Percentiles rank a stretch among this genome's conserved stretches.
Evolutionary conservation across 2,888 invertebrate species (phyloP).

Genomic region (Lithophane ornitopus): DNA sequence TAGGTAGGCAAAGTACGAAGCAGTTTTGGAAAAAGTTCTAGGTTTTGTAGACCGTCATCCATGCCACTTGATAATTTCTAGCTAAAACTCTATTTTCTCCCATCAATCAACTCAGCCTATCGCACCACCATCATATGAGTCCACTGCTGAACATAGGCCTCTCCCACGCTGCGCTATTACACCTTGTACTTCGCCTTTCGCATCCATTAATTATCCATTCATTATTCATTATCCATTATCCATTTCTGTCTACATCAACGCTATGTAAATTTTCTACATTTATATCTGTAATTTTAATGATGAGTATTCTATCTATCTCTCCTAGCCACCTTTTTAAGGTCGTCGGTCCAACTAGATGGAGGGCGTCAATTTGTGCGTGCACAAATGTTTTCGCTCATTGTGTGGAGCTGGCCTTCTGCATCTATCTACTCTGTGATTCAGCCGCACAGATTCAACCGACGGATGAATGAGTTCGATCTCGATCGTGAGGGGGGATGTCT

Average conservation of each 20-base stretch:
- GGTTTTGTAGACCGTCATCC: not conserved
- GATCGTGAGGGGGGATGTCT: constrained; percentile 74
- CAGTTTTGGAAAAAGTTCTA: not conserved
- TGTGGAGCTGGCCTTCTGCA: constrained; percentile 1
- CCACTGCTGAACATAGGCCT: not conserved
- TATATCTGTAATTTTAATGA: too few relatives aligned
- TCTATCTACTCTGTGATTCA: constrained; percentile 58
- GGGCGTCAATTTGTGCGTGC: too few relatives aligned
- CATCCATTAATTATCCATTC: too few relatives aligned
- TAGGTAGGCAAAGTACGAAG: not conserved
- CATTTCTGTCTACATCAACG: not conserved
- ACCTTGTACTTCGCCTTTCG: not conserved
- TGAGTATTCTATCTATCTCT: too few relatives aligned
- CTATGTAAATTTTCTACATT: too few relatives aligned
- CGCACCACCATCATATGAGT: not conserved
- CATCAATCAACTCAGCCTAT: not conserved
- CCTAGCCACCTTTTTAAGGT: not conserved
- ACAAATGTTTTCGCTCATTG: not conserved
- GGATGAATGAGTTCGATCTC: constrained; percentile 82
- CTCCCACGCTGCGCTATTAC: too few relatives aligned
- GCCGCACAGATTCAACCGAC: constrained; percentile 58
- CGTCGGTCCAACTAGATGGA: not conserved
- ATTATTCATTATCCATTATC: too few relatives aligned
- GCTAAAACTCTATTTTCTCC: not conserved
- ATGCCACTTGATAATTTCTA: not conserved